These are phyloP conservation scores for Centropus bengalensis DNA, from an alignment of 2,113 vertebrate species.

Conservation along the genomic window DNA sequence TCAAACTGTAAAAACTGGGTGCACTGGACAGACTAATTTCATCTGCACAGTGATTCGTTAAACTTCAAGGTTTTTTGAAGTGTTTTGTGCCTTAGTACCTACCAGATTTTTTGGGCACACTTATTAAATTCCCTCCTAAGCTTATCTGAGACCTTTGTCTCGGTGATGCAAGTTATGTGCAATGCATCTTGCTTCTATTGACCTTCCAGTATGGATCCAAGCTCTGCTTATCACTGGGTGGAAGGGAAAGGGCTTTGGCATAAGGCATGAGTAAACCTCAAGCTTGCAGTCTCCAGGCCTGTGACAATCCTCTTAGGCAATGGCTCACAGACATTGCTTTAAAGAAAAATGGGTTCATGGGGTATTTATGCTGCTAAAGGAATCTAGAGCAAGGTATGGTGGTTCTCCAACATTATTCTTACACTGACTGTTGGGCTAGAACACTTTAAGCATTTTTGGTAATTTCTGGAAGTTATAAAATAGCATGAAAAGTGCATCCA, in stretches of 20 bases:
- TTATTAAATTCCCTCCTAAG: neutral
- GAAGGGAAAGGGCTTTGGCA: neutral
- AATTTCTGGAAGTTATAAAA: neutral
- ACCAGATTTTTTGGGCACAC: neutral
- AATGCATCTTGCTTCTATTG: rapidly evolving
- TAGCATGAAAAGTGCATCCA: neutral
- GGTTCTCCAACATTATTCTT: neutral
- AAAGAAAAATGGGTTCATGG: neutral
- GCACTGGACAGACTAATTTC: neutral
- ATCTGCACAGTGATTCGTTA: neutral
- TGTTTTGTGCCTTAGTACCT: neutral
- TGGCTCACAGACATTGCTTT: neutral
- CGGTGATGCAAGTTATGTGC: neutral
- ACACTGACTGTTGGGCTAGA: neutral
- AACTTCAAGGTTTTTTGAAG: neutral
- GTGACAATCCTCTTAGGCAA: neutral
- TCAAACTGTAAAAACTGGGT: neutral
- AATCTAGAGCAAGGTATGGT: neutral
- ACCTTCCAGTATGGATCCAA: neutral
- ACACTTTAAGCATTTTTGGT: neutral
- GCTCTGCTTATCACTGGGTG: neutral
- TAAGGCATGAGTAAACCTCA: neutral
- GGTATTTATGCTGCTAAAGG: neutral
- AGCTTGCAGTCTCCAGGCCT: neutral
- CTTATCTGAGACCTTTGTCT: neutral